Evolutionary conservation across 2,888 invertebrate genomes (phyloP), one percentile per base, ranked within the genome.

Genomic region (Blera fallax): DNA sequence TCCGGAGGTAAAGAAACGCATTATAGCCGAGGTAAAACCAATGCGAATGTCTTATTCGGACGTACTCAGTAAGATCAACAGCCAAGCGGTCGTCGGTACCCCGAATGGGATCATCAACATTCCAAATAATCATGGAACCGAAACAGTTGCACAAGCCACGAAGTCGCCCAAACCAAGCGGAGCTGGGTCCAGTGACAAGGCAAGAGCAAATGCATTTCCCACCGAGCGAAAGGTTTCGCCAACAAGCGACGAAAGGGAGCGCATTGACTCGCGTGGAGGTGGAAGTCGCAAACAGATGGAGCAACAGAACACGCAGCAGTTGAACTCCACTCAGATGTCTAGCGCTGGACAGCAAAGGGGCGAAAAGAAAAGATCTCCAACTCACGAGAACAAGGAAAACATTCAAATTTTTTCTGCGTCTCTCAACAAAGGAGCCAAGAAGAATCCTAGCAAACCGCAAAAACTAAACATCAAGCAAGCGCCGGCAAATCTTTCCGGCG

Each of bases 11-110:
- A 92, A 91, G 72, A 92, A 92, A 78, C 94, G 96, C 64, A 96
- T 96, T 91, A 95, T 97, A 0, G 97, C 96, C 40, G 97, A 97
- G 92, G 97, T 97, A 0, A 96, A 96, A 89, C 97, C 97, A 0
- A 97, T 97, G 96, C 94, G 97, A 69, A 96, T 97, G 62, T 95
- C 96, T 11, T 97, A 97, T 90, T 97, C 97, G 0, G 97, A 96
- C 92, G 96, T 97, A 6, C 90, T 97, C 48, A 95, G 96, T 32
- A 97, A 97, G 92, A 93, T 89, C 6, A 89, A 93, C 87, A 94
- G 93, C 88, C 94, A 93, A 88, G 88, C 91, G 91, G 54, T 91
- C 90, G 90, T 92, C 87, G 90, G 93, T 88, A 92, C 92, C 5
- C 60, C 62, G 0, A 87, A 85, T 37, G 81, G 56, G 8, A 27